These are phyloP conservation scores for Dicentrarchus labrax DNA, from an alignment of 2,113 vertebrate species.

Conservation along the genomic window DNA sequence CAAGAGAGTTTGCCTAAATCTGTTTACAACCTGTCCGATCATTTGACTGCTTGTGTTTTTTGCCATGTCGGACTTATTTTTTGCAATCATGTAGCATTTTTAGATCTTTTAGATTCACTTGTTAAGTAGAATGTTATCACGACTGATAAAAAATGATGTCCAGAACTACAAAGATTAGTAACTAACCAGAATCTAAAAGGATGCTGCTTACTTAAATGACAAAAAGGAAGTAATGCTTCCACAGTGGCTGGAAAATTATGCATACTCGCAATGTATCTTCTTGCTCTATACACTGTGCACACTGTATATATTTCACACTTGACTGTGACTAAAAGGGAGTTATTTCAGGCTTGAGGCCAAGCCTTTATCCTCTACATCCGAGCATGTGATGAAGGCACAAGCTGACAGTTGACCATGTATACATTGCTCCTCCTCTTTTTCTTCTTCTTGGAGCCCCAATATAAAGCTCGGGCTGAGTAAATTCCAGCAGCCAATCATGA, in stretches of 20 bases:
- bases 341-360: slow-evolving; percentile 19
- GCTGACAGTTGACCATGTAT: slow-evolving; percentile 42
- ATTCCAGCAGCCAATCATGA: slow-evolving; percentile 19
- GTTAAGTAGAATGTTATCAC: not conserved
- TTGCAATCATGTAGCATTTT: not conserved
- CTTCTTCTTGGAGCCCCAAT: slow-evolving; percentile 19
- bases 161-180: not conserved
- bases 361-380: slow-evolving; percentile 22
- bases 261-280: not conserved
- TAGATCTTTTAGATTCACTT: not conserved
- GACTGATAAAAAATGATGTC: not conserved
- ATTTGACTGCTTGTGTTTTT: not conserved
- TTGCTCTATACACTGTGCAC: not conserved
- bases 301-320: slow-evolving; percentile 40
- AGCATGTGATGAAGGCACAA: slow-evolving; percentile 44
- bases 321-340: slow-evolving; percentile 17
- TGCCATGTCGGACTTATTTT: not conserved
- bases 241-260: not conserved
- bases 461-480: slow-evolving; percentile 32
- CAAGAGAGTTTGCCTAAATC: not conserved
- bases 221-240: not conserved
- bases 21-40: not conserved
- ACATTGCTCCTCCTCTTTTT: slow-evolving; percentile 22
- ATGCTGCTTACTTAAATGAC: not conserved
- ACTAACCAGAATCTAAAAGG: not conserved